Base-by-base conservation (phyloP, 2,888 invertebrate genomes). In the Xanthorhoe spadicearia region DNA sequence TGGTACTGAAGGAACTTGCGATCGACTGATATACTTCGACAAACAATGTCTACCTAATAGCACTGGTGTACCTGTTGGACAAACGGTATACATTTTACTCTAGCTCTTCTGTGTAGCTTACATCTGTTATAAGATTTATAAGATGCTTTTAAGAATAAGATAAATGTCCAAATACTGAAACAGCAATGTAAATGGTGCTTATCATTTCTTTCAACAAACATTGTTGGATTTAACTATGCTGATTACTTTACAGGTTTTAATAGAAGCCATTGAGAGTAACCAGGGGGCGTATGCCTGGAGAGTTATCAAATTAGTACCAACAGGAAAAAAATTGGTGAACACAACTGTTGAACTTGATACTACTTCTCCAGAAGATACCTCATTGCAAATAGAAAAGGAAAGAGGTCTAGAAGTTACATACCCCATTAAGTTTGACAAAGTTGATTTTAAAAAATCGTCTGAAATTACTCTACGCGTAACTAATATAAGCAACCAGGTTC, bases 191-290 rank as follows among this genome's bases (percentile, higher is more conserved):
- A 23, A 23, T 32, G 32, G 7, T 32, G 8, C 3, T 32, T 32
- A n/a, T n/a, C n/a, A n/a, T n/a, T 32, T 32, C 38, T 13, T 43
- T 5, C 13, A 13, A 43, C 2, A 10, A 9, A 9, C 10, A 43
- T 43, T 43, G 3, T 43, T 13, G 9, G 32, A 48, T 48, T 17
- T 48, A 49, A 8, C 43, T 32, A n/a, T 53, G 43, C 35, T 46
- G 51, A 32, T 62, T 62, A 74, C n/a, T 82, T 83, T 32, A 59
- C 80, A 93, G 93, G 90, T 96, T 2, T 81, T 93, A 62, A 94
- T 94, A 5, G 95, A 97, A 81, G 94, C 95, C 1, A 96, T 97
- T 75, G 97, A 97, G 87, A 96, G 96, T 82, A 94, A 95, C 74
- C 95, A 96, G 88, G 93, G 92, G 15, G 74, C 78, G 10, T 94